phyloP scores from a whole-genome alignment of 2,888 invertebrate species.

The Toxonevra muliebris region DNA sequence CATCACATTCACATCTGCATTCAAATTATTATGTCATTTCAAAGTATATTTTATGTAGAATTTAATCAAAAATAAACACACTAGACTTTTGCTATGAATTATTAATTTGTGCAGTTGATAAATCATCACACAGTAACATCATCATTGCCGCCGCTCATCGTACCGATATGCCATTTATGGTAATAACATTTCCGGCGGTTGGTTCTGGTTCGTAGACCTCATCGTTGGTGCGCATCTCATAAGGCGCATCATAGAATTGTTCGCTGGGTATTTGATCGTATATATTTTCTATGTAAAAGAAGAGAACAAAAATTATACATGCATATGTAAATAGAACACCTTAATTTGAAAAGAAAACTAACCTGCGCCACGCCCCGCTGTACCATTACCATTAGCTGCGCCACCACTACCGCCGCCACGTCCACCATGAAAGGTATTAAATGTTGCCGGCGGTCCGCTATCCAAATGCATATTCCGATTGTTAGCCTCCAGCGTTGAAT shows the following conservation, averaged over 20 bases:
- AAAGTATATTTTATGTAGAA: too few relatives aligned
- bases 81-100: too few relatives aligned
- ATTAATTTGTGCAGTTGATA: too few relatives aligned
- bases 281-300: constrained; percentile 64
- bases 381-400: constrained; percentile 7
- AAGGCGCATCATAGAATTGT: constrained; percentile 80
- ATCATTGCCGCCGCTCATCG: constrained; percentile 67
- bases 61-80: too few relatives aligned
- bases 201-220: constrained; percentile 69
- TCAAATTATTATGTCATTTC: too few relatives aligned
- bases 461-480: constrained; percentile 57
- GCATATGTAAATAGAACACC: constrained; percentile 49
- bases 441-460: constrained; percentile 61
- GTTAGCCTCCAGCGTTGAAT: constrained; percentile 80
- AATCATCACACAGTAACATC: constrained; percentile 3
- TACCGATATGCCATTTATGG: constrained; percentile 89
- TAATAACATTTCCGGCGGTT: constrained; percentile 70
- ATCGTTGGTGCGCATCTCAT: constrained; percentile 71
- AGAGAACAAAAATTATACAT: background rate
- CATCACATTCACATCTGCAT: too few relatives aligned
- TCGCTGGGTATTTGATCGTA: constrained; percentile 74
- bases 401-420: constrained; percentile 42
- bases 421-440: constrained; percentile 61
- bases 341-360: constrained; percentile 54
- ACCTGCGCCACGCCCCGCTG: constrained; percentile 20